Percentiles rank a stretch among this genome's conserved stretches.
phyloP scores from a whole-genome alignment of 1,140 invertebrate species.

The Drosophila suzukii region DNA sequence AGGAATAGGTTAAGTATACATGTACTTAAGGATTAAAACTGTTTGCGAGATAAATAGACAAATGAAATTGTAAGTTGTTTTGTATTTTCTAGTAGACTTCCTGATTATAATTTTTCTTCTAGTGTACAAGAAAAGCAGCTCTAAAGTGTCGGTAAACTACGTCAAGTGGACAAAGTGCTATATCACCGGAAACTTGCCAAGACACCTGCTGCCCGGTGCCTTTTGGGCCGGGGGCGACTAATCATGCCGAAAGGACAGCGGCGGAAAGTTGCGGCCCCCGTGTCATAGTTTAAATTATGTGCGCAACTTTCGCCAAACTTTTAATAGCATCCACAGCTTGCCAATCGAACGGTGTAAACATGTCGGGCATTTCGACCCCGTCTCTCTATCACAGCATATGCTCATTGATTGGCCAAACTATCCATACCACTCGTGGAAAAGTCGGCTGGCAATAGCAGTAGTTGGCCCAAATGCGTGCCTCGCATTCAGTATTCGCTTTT shows the following conservation, averaged over 20 bases:
- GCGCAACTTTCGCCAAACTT: slow-evolving; percentile 74
- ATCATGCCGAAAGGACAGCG: slow-evolving; percentile 51
- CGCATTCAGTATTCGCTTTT: slow-evolving; percentile 40
- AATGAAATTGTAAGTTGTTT: too few relatives aligned
- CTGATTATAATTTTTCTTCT: background rate
- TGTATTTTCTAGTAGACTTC: too few relatives aligned
- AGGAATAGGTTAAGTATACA: too few relatives aligned
- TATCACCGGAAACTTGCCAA: slow-evolving; percentile 53
- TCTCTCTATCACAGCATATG: slow-evolving; percentile 59
- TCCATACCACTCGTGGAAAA: slow-evolving; percentile 19
- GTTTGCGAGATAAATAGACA: too few relatives aligned
- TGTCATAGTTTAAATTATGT: slow-evolving; percentile 83
- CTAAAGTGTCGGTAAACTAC: slow-evolving; percentile 32
- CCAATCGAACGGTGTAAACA: slow-evolving; percentile 50
- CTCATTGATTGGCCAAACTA: slow-evolving; percentile 73
- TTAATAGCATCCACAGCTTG: slow-evolving; percentile 68
- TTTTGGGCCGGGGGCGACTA: slow-evolving; percentile 47
- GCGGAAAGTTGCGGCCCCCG: slow-evolving; percentile 45
- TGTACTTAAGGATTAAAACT: too few relatives aligned
- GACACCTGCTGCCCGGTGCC: slow-evolving; percentile 37
- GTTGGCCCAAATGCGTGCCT: slow-evolving; percentile 58
- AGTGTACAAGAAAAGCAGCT: slow-evolving; percentile 4
- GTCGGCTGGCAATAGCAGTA: slow-evolving; percentile 3
- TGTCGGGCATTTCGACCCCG: slow-evolving; percentile 37
- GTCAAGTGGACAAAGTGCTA: slow-evolving; percentile 62